Conservation (phyloP, 2,113 vertebrate genomes). For the Eclectus roratus region DNA sequence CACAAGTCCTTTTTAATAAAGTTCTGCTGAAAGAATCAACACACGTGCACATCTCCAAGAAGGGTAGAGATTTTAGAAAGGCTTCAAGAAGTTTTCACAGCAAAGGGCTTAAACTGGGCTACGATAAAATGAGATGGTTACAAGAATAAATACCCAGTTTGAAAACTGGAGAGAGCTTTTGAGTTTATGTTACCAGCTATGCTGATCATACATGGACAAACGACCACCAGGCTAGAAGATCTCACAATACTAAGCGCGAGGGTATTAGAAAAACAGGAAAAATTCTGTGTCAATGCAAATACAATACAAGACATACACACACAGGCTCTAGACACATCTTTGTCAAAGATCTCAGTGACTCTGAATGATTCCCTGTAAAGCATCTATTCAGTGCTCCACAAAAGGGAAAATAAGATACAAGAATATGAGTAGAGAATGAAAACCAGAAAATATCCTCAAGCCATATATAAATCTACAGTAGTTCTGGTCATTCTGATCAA, state of each 20-base stretch:
- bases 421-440: neutral
- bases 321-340: neutral
- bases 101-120: neutral
- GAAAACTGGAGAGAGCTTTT: neutral
- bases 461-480: neutral
- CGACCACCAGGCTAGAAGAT: neutral
- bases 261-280: neutral
- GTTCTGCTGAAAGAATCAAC: neutral
- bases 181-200: neutral
- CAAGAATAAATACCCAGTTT: neutral
- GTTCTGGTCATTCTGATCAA: slow-evolving; percentile 18
- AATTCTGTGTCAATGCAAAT: neutral
- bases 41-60: rapidly evolving
- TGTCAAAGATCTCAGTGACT: neutral
- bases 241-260: neutral
- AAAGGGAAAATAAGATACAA: slow-evolving; percentile 19
- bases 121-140: neutral
- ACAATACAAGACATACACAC: neutral
- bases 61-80: neutral
- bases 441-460: neutral
- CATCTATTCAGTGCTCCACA: neutral
- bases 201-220: neutral
- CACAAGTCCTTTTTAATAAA: neutral
- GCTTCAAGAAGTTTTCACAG: neutral
- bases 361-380: slow-evolving; percentile 10